phyloP scores from a whole-genome alignment of 2,888 invertebrate species.

The Harpalus rubripes region DNA sequence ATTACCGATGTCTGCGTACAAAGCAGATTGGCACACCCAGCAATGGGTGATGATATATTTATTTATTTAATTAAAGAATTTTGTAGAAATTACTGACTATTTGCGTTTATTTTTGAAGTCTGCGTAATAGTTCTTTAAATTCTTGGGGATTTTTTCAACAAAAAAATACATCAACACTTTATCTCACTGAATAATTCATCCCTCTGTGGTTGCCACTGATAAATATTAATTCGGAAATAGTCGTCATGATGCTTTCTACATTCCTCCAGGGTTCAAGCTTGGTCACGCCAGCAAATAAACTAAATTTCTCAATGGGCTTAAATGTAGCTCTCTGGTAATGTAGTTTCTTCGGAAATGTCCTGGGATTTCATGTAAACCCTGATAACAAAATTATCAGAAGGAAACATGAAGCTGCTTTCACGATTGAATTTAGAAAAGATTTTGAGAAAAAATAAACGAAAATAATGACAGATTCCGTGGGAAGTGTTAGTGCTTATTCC shows the following conservation, averaged over 20 bases:
- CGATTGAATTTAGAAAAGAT: neutral
- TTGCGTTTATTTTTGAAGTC: no score
- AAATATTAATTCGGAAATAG: slow-evolving; percentile 33
- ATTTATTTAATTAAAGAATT: no score
- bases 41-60: no score
- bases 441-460: neutral
- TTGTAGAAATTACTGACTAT: no score
- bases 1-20: no score
- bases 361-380: slow-evolving; percentile 7
- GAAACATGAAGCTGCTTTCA: neutral
- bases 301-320: slow-evolving; percentile 39
- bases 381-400: slow-evolving; percentile 8
- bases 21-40: no score
- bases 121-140: no score
- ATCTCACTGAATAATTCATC: neutral
- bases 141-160: no score
- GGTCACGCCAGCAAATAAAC: slow-evolving; percentile 33
- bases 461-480: no score
- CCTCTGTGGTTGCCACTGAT: neutral
- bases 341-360: slow-evolving; percentile 21
- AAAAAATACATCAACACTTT: no score
- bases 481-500: no score
- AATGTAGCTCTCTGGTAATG: slow-evolving; percentile 11
- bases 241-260: neutral
- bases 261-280: neutral